Conservation (phyloP, 2,888 invertebrate genomes). For the Erebia aethiops region DNA sequence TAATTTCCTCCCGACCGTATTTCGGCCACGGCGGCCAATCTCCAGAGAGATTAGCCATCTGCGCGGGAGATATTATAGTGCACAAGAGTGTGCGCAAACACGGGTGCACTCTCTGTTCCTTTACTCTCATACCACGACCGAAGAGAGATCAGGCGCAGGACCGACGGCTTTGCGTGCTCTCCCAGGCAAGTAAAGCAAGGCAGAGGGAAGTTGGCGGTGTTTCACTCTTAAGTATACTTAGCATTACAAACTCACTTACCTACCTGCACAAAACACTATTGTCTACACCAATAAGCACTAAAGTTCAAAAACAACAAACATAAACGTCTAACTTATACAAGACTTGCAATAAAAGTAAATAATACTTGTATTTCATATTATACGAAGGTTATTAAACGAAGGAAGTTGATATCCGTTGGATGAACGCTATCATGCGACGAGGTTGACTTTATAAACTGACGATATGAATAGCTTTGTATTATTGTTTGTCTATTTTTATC, state of each 20-base stretch:
- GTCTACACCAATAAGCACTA: neutral
- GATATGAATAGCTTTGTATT: slow-evolving; percentile 4
- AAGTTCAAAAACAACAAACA: neutral
- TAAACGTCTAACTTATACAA: slow-evolving; percentile 6
- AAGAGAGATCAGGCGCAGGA: no score
- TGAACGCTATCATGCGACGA: slow-evolving; percentile 21
- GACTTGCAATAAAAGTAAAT: slow-evolving; percentile 26
- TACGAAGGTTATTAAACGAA: slow-evolving; percentile 29
- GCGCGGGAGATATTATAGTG: no score
- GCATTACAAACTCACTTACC: neutral
- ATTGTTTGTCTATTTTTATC: neutral
- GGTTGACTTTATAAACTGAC: slow-evolving; percentile 4
- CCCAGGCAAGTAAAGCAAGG: no score
- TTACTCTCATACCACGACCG: no score
- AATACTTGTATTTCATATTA: slow-evolving; percentile 2
- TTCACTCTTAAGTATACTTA: no score
- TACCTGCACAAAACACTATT: neutral
- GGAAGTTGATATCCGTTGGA: slow-evolving; percentile 38
- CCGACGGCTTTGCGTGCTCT: no score
- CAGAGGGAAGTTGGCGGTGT: no score
- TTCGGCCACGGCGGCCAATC: no score
- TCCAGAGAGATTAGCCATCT: no score
- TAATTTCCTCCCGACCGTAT: no score
- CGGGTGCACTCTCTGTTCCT: no score
- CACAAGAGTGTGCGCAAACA: no score